Base-by-base conservation (phyloP, 1,140 invertebrate genomes). In the Ceratosolen solmsi region DNA sequence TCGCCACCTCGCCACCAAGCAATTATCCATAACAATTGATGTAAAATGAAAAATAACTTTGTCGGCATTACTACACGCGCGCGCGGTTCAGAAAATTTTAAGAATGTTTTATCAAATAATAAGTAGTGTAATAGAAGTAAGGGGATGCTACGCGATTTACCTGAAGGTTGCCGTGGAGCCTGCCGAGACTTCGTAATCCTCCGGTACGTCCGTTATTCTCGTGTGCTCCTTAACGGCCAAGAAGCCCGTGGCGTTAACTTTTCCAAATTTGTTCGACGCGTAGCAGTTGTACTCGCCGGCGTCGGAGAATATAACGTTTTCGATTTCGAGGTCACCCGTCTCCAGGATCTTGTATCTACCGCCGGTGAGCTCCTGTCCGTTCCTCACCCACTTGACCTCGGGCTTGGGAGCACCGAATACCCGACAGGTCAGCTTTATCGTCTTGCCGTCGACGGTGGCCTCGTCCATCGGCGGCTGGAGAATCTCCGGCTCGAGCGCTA, bases 331-430 rank as follows among this genome's bases (percentile, higher is more conserved):
- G 91, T 98, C 96, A 33, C 98, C 98, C 82, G 94, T 95, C 0
- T 94, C 89, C 22, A 95, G 88, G 25, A 95, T 94, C 78, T 92
- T 93, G 90, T 95, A 98, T 46, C 95, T 93, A 22, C 96, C 97
- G 1, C 97, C 97, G 76, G 96, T 98, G 68, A 98, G 90, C 89
- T 96, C 96, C 86, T 94, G 93, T 27, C 94, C 94, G 85, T 96
- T 96, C 80, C 95, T 94, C 82, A 96, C 94, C 98, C 98, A 99
- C 88, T 97, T 97, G n/a, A 99, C 96, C 82, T 95, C 93, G 0
- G 98, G 98, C 88, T 96, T 96, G 1, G 98, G 98, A 1, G 98
- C 98, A 33, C 98, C 98, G 91, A 98, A 97, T n/a, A 99, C 97
- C 68, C 95, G 94, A 91, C 99, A 99, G 17, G 94, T 96, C 86